phyloP scores from a whole-genome alignment of 2,888 invertebrate species.

The Hybos culiciformis region DNA sequence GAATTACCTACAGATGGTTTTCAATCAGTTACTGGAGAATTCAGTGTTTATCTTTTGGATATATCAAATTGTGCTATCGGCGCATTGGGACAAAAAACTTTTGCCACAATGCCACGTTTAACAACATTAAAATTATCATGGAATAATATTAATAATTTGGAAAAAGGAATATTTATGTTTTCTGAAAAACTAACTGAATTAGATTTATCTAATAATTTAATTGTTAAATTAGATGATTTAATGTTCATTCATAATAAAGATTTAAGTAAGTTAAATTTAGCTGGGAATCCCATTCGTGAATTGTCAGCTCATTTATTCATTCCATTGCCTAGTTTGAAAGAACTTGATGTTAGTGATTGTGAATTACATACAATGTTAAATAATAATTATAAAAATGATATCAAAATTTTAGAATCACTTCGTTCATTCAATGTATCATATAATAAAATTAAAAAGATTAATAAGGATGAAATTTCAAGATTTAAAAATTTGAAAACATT shows the following conservation, averaged over 20 bases:
- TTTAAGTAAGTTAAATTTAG: constrained; percentile 48
- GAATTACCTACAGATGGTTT: constrained; percentile 54
- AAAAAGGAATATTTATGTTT: constrained; percentile 41
- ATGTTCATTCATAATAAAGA: constrained; percentile 53
- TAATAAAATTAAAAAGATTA: constrained; percentile 29
- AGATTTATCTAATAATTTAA: constrained; percentile 57
- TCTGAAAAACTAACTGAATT: constrained; percentile 50
- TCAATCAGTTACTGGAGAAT: constrained; percentile 43
- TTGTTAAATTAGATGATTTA: constrained; percentile 45
- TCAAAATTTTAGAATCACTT: constrained; percentile 40
- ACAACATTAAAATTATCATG: constrained; percentile 51
- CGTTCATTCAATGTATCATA: constrained; percentile 41
- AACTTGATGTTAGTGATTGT: constrained; percentile 58
- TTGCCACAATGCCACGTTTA: constrained; percentile 57
- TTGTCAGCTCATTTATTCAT: constrained; percentile 54
- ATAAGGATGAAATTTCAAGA: constrained; percentile 23
- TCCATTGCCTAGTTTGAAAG: constrained; percentile 44
- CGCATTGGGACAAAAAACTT: constrained; percentile 46
- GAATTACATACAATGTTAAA: constrained; percentile 53
- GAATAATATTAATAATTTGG: constrained; percentile 47
- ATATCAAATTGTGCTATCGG: constrained; percentile 59
- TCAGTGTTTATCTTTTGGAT: constrained; percentile 55
- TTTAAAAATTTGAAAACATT: constrained; percentile 36
- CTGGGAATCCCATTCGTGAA: constrained; percentile 54
- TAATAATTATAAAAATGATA: constrained; percentile 37